Evolutionary conservation across 2,888 invertebrate species (phyloP).

Genomic region (Lamellibrachia columna): DNA sequence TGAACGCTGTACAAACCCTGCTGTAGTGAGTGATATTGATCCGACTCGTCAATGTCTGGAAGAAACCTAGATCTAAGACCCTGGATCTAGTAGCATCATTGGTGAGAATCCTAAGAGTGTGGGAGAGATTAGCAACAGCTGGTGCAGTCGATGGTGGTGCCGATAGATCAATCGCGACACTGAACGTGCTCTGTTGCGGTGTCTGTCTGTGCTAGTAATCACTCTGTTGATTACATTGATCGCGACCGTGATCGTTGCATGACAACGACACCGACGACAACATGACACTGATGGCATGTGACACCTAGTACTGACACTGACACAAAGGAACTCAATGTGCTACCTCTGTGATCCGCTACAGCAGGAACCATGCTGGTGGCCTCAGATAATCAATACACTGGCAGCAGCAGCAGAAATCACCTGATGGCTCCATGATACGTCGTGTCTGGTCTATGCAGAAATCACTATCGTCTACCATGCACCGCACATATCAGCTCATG

Average conservation of each 20-base stretch:
- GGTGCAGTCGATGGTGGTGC: conserved; percentile 2
- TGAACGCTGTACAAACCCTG: neutral
- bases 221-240: conserved; percentile 1
- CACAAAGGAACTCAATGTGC: neutral
- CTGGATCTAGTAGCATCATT: neutral
- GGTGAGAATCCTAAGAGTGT: neutral
- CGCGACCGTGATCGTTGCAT: neutral
- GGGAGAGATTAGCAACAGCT: neutral
- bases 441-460: neutral
- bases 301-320: neutral
- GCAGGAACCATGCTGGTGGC: neutral
- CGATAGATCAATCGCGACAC: neutral
- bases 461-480: neutral
- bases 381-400: conserved; percentile 3
- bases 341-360: neutral
- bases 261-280: neutral
- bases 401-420: neutral
- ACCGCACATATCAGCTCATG: neutral
- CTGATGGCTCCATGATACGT: neutral
- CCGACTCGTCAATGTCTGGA: neutral
- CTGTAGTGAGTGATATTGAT: neutral
- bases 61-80: neutral
- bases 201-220: neutral
- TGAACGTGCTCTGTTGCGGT: neutral
- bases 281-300: neutral